Evolutionary conservation across 2,113 vertebrate species (phyloP).

Genomic region (Bathybates hornii): DNA sequence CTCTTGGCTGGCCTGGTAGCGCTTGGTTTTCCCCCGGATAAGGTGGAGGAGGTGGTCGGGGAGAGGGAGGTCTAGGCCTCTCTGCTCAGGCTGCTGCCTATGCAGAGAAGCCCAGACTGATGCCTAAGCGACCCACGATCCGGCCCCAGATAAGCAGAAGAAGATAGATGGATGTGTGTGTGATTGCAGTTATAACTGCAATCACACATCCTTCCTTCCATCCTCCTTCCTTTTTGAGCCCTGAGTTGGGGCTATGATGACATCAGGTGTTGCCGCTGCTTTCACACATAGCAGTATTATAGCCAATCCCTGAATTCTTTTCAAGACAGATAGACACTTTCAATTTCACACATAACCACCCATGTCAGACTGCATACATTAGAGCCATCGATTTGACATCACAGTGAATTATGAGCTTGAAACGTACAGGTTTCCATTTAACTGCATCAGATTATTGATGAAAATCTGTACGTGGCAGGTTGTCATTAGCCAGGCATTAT

Average conservation of each 20-base stretch:
- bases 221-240: neutral
- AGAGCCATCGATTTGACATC: constrained; percentile 26
- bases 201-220: neutral
- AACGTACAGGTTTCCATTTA: neutral
- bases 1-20: neutral
- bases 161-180: neutral
- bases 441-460: neutral
- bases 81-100: neutral
- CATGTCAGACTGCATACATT: neutral
- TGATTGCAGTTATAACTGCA: neutral
- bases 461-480: neutral
- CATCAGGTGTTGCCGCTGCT: neutral
- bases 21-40: neutral
- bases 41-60: neutral
- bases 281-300: neutral
- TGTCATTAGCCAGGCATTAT: neutral
- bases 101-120: neutral
- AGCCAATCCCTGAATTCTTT: neutral
- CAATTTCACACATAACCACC: neutral
- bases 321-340: neutral
- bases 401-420: constrained; percentile 18
- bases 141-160: neutral
- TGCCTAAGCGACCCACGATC: neutral
- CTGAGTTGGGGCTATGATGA: neutral
- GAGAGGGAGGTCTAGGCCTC: neutral